Evolutionary conservation across 2,113 vertebrate species (phyloP).

Genomic region (Alexandromys fortis): DNA sequence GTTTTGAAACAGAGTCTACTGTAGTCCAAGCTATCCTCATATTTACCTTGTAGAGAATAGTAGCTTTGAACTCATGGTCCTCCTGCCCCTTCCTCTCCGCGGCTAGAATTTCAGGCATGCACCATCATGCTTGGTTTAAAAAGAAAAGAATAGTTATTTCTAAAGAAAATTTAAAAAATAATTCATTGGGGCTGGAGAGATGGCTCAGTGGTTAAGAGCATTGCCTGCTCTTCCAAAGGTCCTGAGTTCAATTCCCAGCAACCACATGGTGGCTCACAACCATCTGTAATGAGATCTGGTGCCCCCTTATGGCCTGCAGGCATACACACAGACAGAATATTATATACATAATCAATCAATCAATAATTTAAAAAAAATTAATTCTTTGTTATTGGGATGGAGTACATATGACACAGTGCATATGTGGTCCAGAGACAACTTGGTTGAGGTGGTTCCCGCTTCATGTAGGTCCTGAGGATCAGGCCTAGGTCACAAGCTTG

Average conservation of each 20-base stretch:
- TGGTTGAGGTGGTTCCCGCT: neutral
- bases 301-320: too few species aligned
- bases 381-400: neutral
- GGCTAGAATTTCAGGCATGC: neutral
- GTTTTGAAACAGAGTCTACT: neutral
- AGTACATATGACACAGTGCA: neutral
- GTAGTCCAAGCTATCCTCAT: neutral
- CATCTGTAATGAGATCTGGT: too few species aligned
- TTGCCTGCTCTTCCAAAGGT: too few species aligned
- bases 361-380: neutral
- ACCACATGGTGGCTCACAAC: too few species aligned
- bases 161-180: neutral
- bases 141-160: neutral
- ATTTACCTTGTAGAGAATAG: neutral
- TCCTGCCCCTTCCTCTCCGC: neutral
- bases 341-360: too few species aligned
- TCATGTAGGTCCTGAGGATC: neutral
- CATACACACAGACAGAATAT: too few species aligned
- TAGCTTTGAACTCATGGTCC: neutral
- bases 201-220: too few species aligned
- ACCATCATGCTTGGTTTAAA: neutral
- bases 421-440: neutral
- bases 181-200: too few species aligned
- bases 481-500: neutral
- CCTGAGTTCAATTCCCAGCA: too few species aligned